These are phyloP conservation scores for Sinhomidia bicolor DNA, from an alignment of 2,888 invertebrate species.

Conservation along the genomic window DNA sequence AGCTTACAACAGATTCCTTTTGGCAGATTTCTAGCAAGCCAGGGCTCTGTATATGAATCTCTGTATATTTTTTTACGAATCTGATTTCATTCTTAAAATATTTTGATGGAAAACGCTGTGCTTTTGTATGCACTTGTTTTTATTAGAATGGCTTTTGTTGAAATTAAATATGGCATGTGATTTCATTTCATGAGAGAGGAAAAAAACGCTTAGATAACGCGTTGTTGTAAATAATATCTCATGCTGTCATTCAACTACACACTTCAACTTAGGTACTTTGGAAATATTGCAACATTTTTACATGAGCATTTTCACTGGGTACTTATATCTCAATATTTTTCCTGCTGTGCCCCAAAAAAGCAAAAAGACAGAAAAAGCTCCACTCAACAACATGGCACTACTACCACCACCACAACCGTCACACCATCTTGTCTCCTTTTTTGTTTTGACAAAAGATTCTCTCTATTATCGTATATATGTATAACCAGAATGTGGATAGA, in stretches of 20 bases:
- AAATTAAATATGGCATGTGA: not conserved
- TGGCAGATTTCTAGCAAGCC: constrained; percentile 57
- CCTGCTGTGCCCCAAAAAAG: constrained; percentile 25
- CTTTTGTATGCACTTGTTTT: not conserved
- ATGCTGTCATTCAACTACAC: not conserved
- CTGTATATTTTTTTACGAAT: no score
- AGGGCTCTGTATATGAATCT: no score
- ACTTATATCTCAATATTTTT: not conserved
- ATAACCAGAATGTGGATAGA: not conserved
- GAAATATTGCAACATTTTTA: not conserved
- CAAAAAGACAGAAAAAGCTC: constrained; percentile 2
- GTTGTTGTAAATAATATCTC: not conserved
- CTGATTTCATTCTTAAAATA: not conserved
- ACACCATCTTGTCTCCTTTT: not conserved
- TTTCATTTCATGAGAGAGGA: not conserved
- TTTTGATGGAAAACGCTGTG: not conserved
- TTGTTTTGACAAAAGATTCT: constrained; percentile 45
- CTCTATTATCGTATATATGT: not conserved
- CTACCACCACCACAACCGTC: not conserved
- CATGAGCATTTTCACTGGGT: not conserved
- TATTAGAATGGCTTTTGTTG: not conserved
- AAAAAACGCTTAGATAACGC: not conserved
- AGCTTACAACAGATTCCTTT: not conserved
- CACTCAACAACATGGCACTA: no score
- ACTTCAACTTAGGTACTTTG: no score